Conservation (phyloP, 2,113 vertebrate genomes). For the Anarrhichthys ocellatus region DNA sequence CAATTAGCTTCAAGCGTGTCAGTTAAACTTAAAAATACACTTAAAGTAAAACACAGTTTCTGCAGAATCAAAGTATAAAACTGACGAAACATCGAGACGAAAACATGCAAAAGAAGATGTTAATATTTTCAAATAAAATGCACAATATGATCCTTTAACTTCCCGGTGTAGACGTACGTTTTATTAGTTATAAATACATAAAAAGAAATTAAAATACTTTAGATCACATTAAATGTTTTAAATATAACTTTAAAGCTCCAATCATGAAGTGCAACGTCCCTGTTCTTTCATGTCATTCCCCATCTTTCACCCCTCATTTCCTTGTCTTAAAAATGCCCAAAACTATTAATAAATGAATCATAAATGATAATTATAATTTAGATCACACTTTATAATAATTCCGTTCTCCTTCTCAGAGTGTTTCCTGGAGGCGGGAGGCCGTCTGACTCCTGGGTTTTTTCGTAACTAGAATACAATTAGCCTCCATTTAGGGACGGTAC, state of each 20-base stretch:
- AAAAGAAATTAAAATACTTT: neutral
- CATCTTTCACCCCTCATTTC: neutral
- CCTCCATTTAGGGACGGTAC: conserved; percentile 43
- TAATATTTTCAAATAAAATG: neutral
- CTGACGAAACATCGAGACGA: too few relatives aligned
- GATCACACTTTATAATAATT: neutral
- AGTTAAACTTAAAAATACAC: too few relatives aligned
- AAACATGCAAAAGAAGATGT: too few relatives aligned
- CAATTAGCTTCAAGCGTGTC: too few relatives aligned
- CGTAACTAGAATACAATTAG: conserved; percentile 75
- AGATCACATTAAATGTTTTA: neutral
- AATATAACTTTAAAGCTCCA: too few relatives aligned
- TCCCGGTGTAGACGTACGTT: neutral
- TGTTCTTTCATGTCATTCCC: neutral
- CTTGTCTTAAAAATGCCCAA: neutral
- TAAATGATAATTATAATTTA: neutral
- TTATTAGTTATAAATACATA: neutral
- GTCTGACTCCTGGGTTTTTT: conserved; percentile 54
- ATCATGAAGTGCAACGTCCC: neutral
- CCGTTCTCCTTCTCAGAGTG: conserved; percentile 7
- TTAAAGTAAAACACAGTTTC: too few relatives aligned
- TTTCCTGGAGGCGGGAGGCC: conserved; percentile 42
- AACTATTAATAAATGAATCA: neutral
- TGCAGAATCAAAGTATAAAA: too few relatives aligned
- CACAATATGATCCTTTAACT: too few relatives aligned